These are phyloP conservation scores for Helleia helle DNA, from an alignment of 2,888 invertebrate species.

Conservation along the genomic window DNA sequence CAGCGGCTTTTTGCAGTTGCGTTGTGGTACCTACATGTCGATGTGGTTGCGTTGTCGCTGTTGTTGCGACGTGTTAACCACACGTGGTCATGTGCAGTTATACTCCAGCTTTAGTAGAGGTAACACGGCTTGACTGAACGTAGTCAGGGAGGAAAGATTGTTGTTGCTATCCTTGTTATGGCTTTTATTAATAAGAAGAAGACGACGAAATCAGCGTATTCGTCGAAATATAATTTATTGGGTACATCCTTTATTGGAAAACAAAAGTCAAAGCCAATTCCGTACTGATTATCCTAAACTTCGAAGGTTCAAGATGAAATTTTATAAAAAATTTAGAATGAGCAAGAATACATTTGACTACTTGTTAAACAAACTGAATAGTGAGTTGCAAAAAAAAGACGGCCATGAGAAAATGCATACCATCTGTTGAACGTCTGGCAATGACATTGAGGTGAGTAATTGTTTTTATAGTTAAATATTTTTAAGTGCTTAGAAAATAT, in stretches of 20 bases:
- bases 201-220: constrained; percentile 3
- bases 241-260: background rate
- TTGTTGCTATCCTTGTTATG: constrained; percentile 8
- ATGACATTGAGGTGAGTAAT: constrained; percentile 6
- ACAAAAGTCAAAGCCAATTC: constrained; percentile 4
- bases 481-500: background rate
- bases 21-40: no score
- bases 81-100: constrained; percentile 2
- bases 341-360: no score
- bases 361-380: constrained; percentile 1
- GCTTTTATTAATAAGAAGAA: constrained; percentile 1
- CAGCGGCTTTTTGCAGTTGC: no score
- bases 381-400: background rate
- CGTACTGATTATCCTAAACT: constrained; percentile 3
- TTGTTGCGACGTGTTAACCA: background rate
- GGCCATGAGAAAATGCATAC: constrained; percentile 6
- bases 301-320: constrained; percentile 1
- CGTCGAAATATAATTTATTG: constrained; percentile 7
- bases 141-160: no score
- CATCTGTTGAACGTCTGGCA: constrained; percentile 2
- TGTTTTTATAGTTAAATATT: background rate
- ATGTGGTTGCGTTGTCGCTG: constrained; percentile 4
- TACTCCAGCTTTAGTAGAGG: constrained; percentile 2
- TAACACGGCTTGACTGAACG: constrained; percentile 2
- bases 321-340: no score